These are phyloP conservation scores for Ictalurus furcatus DNA, from an alignment of 2,113 vertebrate genomes.

Conservation along the genomic window DNA sequence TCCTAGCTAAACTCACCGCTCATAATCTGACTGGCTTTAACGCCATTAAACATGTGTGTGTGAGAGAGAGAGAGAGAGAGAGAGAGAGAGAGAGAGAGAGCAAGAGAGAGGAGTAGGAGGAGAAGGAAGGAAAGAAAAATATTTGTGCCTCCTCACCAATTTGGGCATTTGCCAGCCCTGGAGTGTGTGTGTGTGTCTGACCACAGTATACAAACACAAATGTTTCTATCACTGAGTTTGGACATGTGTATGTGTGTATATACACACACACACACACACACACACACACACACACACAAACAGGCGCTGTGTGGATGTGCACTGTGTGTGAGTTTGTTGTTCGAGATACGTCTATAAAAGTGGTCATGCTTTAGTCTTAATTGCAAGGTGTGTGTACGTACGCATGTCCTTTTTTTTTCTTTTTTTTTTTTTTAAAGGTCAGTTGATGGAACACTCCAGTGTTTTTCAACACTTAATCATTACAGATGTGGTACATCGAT, in stretches of 20 bases:
- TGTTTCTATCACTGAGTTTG: too few relatives aligned
- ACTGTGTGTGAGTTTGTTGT: neutral
- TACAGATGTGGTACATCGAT: neutral
- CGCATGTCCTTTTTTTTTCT: neutral
- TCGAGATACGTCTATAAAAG: neutral
- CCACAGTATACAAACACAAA: too few relatives aligned
- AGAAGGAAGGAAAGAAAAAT: neutral
- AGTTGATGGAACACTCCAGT: neutral
- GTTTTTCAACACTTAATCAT: neutral
- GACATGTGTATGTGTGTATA: neutral
- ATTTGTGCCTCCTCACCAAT: slow-evolving; percentile 12
- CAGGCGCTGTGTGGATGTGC: neutral
- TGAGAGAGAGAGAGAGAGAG: neutral
- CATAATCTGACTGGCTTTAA: slow-evolving; percentile 6
- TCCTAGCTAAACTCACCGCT: neutral
- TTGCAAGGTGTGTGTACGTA: neutral
- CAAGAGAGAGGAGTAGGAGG: too few relatives aligned
- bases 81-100: neutral
- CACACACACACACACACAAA: neutral
- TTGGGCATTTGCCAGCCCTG: slow-evolving; percentile 24
- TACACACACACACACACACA: neutral
- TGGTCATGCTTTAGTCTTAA: neutral
- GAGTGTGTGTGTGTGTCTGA: slow-evolving; percentile 11
- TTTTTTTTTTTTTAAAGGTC: neutral
- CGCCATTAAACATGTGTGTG: neutral